These are phyloP conservation scores for Andrena flavipes DNA, from an alignment of 2,888 invertebrate genomes.

Conservation along the genomic window DNA sequence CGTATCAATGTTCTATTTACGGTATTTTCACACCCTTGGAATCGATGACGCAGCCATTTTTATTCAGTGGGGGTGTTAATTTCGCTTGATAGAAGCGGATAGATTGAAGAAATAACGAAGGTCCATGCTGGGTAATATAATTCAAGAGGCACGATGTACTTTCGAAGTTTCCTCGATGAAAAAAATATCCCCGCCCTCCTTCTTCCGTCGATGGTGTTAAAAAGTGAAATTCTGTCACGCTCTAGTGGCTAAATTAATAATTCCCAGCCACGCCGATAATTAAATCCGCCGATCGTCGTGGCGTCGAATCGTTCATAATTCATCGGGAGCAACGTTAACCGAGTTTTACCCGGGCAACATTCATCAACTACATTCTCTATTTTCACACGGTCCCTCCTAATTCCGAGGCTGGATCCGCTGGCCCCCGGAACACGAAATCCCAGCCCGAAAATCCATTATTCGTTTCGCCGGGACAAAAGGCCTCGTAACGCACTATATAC, in stretches of 20 bases:
- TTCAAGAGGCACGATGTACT: background rate
- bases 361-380: conserved; percentile 31
- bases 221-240: conserved; percentile 2
- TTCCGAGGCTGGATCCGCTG: background rate
- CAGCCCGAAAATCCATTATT: conserved; percentile 47
- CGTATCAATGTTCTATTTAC: too few relatives aligned
- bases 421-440: background rate
- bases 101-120: background rate
- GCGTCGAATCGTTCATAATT: conserved; percentile 38
- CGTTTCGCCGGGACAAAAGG: conserved; percentile 38
- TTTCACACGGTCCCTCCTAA: background rate
- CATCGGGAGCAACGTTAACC: conserved; percentile 26
- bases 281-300: conserved; percentile 34
- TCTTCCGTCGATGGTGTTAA: background rate
- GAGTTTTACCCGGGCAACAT: conserved; percentile 37
- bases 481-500: conserved; percentile 29
- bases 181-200: background rate
- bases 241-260: conserved; percentile 32
- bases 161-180: background rate
- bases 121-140: too few relatives aligned
- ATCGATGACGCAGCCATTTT: too few relatives aligned
- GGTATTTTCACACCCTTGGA: too few relatives aligned
- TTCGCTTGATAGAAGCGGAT: background rate
- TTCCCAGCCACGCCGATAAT: conserved; percentile 29
- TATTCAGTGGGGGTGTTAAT: background rate